Percentiles rank a stretch among this genome's conserved stretches.
Conservation (phyloP, 2,888 invertebrate genomes). For the Ophonus ardosiacus region DNA sequence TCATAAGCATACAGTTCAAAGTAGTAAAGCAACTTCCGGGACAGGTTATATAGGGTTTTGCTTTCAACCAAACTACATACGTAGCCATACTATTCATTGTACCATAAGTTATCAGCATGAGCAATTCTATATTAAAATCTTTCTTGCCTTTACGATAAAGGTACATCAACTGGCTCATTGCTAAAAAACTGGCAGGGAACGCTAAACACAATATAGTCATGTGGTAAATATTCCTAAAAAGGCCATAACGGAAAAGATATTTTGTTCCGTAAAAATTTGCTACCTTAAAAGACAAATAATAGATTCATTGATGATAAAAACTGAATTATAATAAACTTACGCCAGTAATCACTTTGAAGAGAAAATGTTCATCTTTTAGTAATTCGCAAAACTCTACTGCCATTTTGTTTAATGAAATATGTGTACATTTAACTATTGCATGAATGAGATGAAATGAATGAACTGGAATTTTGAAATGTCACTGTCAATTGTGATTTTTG, state of each 20-base stretch:
- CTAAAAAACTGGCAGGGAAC: not conserved
- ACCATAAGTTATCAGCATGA: not conserved
- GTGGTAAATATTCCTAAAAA: not conserved
- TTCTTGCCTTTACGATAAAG: not conserved
- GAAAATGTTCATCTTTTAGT: not conserved
- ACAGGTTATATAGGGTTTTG: not conserved
- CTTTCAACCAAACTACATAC: not conserved
- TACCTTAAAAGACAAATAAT: not conserved
- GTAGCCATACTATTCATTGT: not conserved
- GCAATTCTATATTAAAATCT: not conserved
- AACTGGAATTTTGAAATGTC: slow-evolving; percentile 2
- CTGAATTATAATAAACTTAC: not conserved
- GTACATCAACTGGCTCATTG: not conserved
- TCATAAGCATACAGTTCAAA: too few relatives aligned
- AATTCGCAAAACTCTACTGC: not conserved
- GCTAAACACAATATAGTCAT: not conserved
- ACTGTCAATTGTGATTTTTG: not conserved
- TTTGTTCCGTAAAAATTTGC: not conserved
- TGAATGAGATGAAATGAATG: not conserved
- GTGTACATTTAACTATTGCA: too few relatives aligned
- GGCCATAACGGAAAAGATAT: not conserved
- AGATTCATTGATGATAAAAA: not conserved
- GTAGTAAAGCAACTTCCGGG: too few relatives aligned
- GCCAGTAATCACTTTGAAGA: not conserved
- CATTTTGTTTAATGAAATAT: not conserved